Base-by-base conservation (phyloP, 2,797 vertebrate genomes). In the Alfaro cultratus region DNA sequence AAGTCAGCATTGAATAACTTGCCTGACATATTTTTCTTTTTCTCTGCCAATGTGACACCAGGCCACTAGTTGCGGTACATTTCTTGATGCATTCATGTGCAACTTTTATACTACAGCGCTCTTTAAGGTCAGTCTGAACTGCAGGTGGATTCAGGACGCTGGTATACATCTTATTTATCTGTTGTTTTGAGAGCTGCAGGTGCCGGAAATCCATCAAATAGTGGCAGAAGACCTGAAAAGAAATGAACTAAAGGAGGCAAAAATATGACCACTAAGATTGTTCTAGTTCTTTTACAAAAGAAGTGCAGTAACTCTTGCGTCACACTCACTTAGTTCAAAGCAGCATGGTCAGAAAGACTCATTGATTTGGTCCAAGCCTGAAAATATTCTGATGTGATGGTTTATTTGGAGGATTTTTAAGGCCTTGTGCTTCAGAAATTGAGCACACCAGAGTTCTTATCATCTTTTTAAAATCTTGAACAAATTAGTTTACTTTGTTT, bases 401-500 rank as follows among this genome's bases (percentile, higher is more conserved):
- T 43, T 10, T 29, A 74, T 68, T 41, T 36, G 23, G 0, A 67
- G 29, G 13, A 67, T 41, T 12, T 62, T 36, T 77, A 41, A 36
- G n/a, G 16, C 15, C 10, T 26, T 0, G 34, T 77, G 15, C 41
- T 39, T 74, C 5, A 39, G 11, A 80, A 0, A 29, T 68, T 57
- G 39, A 43, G 26, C 18, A 70, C 39, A 45, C 5, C 10, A 70
- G 41, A 45, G 26, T 45, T 70, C 26, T 70, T 34, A 18, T 64
- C 10, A 68, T 34, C 21, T 41, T 26, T 68, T 60, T 39, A 45
- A 57, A 45, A 79, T 15, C 57, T 62, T 10, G 23, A 57, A 34
- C 43, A 74, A 55, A 80, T 64, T 1, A 74, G 51, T 68, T 67
- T 53, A 7, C 31, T 75, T 75, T 34, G 45, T 74, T 74, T 68